These are phyloP conservation scores for Pavo muticus DNA, from an alignment of 2,113 vertebrate genomes.

Conservation along the genomic window DNA sequence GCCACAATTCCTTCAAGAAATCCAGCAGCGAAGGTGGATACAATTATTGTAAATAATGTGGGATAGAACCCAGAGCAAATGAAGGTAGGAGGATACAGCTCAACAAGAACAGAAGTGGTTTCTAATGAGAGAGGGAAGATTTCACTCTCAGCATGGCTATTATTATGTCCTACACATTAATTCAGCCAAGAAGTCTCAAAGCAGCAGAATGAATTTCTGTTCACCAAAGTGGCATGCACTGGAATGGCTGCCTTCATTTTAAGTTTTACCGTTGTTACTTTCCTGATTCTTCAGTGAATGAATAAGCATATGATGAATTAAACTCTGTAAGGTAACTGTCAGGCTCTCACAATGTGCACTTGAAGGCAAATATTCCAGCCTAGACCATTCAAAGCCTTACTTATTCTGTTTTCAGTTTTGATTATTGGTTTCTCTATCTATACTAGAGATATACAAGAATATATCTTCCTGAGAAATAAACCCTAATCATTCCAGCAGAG, in stretches of 20 bases:
- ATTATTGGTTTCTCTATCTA: neutral
- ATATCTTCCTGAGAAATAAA: neutral
- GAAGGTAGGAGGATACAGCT: slow-evolving; percentile 62
- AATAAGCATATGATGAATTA: neutral
- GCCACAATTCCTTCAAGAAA: slow-evolving; percentile 58
- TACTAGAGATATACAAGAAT: neutral
- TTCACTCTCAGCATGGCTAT: slow-evolving; percentile 60
- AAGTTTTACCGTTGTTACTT: neutral
- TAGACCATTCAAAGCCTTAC: neutral
- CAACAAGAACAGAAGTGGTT: slow-evolving; percentile 68
- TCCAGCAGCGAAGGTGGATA: slow-evolving; percentile 57
- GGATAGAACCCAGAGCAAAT: slow-evolving; percentile 44
- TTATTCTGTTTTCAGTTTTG: neutral
- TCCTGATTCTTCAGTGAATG: neutral
- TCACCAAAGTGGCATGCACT: neutral
- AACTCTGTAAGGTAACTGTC: neutral
- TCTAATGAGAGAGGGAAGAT: slow-evolving; percentile 64
- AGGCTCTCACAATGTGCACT: neutral
- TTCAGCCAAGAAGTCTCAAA: slow-evolving; percentile 34
- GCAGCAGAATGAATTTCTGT: slow-evolving; percentile 8
- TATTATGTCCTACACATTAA: slow-evolving; percentile 61
- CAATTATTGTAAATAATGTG: slow-evolving; percentile 66
- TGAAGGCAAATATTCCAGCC: neutral
- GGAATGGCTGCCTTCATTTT: neutral
- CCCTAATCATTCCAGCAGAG: neutral